Conservation (phyloP, 2,888 invertebrate genomes). For the Maniola hyperantus region DNA sequence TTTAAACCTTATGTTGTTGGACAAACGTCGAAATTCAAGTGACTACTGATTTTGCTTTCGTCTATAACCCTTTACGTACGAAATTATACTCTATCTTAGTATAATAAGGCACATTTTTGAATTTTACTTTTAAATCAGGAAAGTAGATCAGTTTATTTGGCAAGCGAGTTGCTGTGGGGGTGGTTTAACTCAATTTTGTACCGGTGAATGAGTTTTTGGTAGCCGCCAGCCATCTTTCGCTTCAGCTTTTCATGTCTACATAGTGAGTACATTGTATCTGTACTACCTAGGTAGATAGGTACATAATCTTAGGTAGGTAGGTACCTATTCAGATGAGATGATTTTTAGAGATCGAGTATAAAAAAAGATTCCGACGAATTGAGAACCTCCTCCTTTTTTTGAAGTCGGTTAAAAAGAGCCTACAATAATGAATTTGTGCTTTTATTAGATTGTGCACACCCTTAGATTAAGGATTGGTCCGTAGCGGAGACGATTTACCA, state of each 20-base stretch:
- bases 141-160: conserved; percentile 65
- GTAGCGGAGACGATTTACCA: too few relatives aligned
- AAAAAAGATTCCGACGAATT: too few relatives aligned
- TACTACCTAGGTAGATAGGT: not conserved
- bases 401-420: too few relatives aligned
- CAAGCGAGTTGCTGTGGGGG: conserved; percentile 65
- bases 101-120: conserved; percentile 12
- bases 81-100: conserved; percentile 18
- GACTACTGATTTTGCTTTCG: not conserved
- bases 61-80: not conserved
- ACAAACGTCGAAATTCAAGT: conserved; percentile 40
- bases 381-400: too few relatives aligned
- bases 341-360: too few relatives aligned
- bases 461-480: too few relatives aligned
- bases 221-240: conserved; percentile 75
- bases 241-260: conserved; percentile 27
- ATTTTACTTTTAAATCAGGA: conserved; percentile 33
- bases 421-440: too few relatives aligned
- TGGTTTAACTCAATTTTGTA: conserved; percentile 74
- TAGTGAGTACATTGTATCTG: not conserved
- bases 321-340: not conserved
- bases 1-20: conserved; percentile 7
- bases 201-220: conserved; percentile 81
- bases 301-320: not conserved
- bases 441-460: too few relatives aligned